phyloP scores from a whole-genome alignment of 2,113 vertebrate genomes.

The Poeciliopsis retropinna region DNA sequence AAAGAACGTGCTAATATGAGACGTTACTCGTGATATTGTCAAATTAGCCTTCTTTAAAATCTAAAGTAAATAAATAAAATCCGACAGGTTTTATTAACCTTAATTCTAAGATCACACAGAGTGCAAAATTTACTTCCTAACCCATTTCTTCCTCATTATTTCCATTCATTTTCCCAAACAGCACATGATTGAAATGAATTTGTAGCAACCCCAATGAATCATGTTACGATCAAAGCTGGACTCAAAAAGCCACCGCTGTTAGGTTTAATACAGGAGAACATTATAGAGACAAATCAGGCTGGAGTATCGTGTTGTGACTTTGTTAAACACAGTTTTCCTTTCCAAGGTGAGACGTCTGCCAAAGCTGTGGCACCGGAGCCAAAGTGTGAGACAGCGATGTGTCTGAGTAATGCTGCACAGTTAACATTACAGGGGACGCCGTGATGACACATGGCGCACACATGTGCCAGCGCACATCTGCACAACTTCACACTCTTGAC shows the following conservation, averaged over 20 bases:
- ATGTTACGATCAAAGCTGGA: not conserved
- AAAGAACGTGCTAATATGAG: no score
- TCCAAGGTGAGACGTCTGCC: conserved; percentile 15
- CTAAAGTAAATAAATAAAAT: no score
- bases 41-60: no score
- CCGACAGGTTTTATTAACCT: not conserved
- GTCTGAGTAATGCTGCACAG: conserved; percentile 2
- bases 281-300: conserved; percentile 6
- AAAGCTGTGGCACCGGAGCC: not conserved
- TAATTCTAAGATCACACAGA: not conserved
- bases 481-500: conserved; percentile 37
- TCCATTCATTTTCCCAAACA: not conserved
- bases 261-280: not conserved
- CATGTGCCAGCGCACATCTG: conserved; percentile 41
- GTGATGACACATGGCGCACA: conserved; percentile 61
- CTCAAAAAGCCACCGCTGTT: not conserved
- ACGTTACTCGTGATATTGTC: no score
- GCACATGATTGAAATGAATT: not conserved
- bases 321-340: conserved; percentile 3
- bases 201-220: not conserved
- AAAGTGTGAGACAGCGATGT: conserved; percentile 10
- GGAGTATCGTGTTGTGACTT: conserved; percentile 13
- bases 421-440: not conserved
- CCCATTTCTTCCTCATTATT: not conserved
- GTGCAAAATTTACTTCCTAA: not conserved